A percentile compares a stretch with the other conserved stretches of the same genome.
phyloP scores from a whole-genome alignment of 2,888 invertebrate species.

The Papilio demoleus region DNA sequence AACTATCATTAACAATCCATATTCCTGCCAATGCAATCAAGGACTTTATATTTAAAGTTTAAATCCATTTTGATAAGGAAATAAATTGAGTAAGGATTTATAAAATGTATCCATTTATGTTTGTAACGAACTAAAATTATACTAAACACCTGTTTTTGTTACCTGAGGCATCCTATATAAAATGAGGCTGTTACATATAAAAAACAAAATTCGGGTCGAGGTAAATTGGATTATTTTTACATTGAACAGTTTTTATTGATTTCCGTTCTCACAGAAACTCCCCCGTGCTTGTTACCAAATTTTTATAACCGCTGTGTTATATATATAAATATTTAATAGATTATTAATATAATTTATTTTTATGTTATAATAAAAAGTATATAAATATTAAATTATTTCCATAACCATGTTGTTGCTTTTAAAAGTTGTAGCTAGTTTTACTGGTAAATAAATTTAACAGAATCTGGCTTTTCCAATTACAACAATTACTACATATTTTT shows the following conservation, averaged over 20 bases:
- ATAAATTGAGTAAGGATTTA: no score
- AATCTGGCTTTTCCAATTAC: no score
- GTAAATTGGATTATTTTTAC: constrained; percentile 10
- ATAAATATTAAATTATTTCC: no score
- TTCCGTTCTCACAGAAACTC: constrained; percentile 23
- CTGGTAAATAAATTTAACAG: no score
- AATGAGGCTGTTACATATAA: constrained; percentile 2
- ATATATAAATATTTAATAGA: not conserved
- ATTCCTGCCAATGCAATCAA: no score
- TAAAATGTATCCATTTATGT: not conserved
- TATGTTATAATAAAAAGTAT: not conserved
- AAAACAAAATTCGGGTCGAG: constrained; percentile 19
- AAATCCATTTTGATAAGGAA: no score
- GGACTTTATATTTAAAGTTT: no score
- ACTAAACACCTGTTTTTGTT: not conserved
- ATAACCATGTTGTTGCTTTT: not conserved
- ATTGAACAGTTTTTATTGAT: constrained; percentile 19
- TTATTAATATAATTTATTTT: not conserved
- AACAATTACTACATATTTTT: not conserved
- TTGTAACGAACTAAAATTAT: not conserved
- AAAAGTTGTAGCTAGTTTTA: not conserved
- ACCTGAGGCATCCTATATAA: constrained; percentile 13
- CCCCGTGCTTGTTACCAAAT: constrained; percentile 17
- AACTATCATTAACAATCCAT: no score
- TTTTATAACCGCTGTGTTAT: constrained; percentile 3